Base-by-base conservation (phyloP, 2,888 invertebrate species). In the Phasia obesa region DNA sequence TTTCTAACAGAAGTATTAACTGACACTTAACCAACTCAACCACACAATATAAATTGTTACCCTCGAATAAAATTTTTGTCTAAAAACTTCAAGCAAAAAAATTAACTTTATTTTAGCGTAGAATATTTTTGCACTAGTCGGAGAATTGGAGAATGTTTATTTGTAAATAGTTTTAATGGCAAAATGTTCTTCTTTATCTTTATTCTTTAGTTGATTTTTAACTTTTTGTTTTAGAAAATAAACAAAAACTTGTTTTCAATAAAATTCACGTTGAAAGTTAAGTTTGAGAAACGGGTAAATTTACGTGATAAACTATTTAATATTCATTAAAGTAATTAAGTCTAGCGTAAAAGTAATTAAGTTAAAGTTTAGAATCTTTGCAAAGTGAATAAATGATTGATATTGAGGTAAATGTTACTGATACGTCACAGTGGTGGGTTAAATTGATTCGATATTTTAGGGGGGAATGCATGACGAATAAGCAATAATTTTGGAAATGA, bases 261-360 rank as follows among this genome's bases (percentile, higher is more conserved):
- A 0, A 5, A 60, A 2, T 5, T 15, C 25, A 42, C 25, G 53
- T 27, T 42, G 42, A 7, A 17, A 42, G 23, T 11, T n/a, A 23
- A 9, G 9, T 27, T 11, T n/a, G n/a, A 9, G 9, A 19, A 35
- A 15, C 55, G 19, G 23, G 9, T 65, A n/a, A 7, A 53, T 53
- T 67, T 53, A 3, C 17, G 15, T 31, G 27, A 31, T 13, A 65
- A 65, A 57, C 35, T 75, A 67, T 57, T 67, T 42, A 47, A 57
- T 57, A 75, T 75, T 75, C 65, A 65, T 65, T 65, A 75, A 15
- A 49, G 57, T 57, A 64, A 74, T 64, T 62, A 44, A 64, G 31
- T 75, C 1, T 3, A 38, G 21, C 15, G 21, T 6, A 31, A 53
- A 27, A 55, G 11, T 21, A 64, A 31, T 31, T 21, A 7, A 6